A percentile compares a stretch with the other conserved stretches of the same genome.
Evolutionary conservation across 2,113 vertebrate species (phyloP).

Genomic region (Myodes glareolus): DNA sequence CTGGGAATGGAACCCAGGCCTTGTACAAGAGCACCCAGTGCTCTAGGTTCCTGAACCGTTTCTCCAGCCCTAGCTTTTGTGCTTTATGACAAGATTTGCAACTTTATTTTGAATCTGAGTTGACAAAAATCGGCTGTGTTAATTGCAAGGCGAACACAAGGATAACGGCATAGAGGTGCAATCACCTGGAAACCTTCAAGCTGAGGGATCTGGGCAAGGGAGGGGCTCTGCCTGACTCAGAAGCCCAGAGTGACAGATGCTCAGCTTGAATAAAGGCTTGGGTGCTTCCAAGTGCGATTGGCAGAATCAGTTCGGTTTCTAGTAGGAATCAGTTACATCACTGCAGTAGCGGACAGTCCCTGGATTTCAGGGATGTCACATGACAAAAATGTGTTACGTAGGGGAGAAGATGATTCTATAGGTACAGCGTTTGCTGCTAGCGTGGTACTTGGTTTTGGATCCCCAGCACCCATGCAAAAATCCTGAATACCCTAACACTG

Average conservation of each 20-base stretch:
- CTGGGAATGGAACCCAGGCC: neutral
- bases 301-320: neutral
- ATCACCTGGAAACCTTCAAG: conserved; percentile 7
- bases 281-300: neutral
- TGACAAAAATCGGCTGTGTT: neutral
- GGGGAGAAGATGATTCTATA: neutral
- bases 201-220: neutral
- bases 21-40: neutral
- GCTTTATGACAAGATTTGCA: conserved; percentile 25
- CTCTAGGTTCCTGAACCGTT: neutral
- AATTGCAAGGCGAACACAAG: neutral
- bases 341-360: neutral
- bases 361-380: neutral
- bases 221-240: neutral
- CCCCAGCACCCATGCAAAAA: neutral
- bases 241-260: neutral
- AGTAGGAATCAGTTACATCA: neutral
- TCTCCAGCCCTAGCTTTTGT: neutral
- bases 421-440: neutral
- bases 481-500: neutral
- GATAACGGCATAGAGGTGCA: neutral
- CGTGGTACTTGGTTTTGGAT: neutral
- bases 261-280: neutral
- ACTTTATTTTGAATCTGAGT: conserved; percentile 39
- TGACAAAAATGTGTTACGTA: neutral